Conservation (phyloP, 2,113 vertebrate species). For the Acanthisitta chloris region DNA sequence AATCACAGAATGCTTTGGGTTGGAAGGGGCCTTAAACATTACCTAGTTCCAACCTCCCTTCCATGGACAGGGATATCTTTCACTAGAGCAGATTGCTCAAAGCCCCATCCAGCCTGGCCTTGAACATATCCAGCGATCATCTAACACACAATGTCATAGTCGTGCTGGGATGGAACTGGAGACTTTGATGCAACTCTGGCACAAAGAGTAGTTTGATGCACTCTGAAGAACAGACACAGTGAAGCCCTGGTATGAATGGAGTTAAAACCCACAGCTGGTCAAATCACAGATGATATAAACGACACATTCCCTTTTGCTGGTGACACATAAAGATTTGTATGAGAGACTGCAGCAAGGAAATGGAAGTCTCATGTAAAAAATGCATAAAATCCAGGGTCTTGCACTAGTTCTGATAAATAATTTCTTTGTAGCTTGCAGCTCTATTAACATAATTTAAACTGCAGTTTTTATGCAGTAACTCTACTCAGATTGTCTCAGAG, state of each 20-base stretch:
- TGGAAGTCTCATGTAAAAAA: constrained; percentile 12
- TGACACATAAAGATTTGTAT: not conserved
- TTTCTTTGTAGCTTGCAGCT: constrained; percentile 48
- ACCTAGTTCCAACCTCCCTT: not conserved
- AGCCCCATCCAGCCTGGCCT: not conserved
- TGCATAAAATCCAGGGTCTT: constrained; percentile 27
- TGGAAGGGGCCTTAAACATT: not conserved
- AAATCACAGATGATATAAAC: not conserved
- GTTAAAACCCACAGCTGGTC: not conserved
- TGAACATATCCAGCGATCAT: not conserved
- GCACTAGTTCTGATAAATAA: constrained; percentile 63
- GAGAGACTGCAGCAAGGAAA: not conserved
- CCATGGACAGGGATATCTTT: not conserved
- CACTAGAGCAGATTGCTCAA: not conserved
- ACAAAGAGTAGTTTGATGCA: not conserved
- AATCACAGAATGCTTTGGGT: not conserved
- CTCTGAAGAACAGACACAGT: not conserved
- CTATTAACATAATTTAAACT: constrained; percentile 62
- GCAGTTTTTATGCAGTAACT: not conserved
- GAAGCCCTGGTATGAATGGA: not conserved
- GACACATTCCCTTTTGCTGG: not conserved
- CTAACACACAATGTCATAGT: not conserved
- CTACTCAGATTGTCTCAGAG: constrained; percentile 25
- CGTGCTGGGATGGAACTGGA: not conserved
- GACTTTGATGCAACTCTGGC: not conserved